These are phyloP conservation scores for Periparus ater DNA, from an alignment of 2,797 vertebrate genomes.

Conservation along the genomic window DNA sequence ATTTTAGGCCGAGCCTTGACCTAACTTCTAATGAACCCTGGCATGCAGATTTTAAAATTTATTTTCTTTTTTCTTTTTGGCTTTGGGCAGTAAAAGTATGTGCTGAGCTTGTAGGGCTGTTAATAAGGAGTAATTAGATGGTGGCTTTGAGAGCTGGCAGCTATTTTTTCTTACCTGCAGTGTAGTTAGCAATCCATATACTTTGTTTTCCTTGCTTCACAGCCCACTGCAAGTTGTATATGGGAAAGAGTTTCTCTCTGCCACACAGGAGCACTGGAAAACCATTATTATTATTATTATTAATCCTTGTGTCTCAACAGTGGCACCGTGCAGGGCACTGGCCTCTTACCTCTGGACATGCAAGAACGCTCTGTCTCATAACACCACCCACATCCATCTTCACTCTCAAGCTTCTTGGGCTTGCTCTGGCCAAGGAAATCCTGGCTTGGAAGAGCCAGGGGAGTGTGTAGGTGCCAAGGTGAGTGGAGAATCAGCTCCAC, in stretches of 20 bases:
- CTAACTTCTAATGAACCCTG: not conserved
- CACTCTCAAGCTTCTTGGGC: fast-evolving
- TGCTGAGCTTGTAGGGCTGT: not conserved
- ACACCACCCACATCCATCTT: not conserved
- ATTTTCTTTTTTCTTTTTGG: not conserved
- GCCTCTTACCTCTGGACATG: not conserved
- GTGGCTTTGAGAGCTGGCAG: not conserved
- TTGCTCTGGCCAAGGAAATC: not conserved
- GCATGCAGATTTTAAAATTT: not conserved
- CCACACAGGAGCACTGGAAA: not conserved
- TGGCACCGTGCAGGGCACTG: not conserved
- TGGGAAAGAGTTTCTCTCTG: not conserved
- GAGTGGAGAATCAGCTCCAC: fast-evolving
- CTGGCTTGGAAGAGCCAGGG: not conserved
- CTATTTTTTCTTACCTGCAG: not conserved
- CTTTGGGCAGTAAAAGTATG: not conserved
- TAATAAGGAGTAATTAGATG: conserved; percentile 14
- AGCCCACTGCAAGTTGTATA: not conserved
- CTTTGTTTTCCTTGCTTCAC: not conserved
- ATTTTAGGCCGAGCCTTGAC: not conserved
- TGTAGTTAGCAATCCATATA: not conserved
- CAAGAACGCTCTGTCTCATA: not conserved
- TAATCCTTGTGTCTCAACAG: not conserved
- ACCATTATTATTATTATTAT: not conserved
- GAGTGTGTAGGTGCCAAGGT: not conserved